Evolutionary conservation across 2,113 vertebrate genomes (phyloP).

Genomic region (Hypanus sabinus): DNA sequence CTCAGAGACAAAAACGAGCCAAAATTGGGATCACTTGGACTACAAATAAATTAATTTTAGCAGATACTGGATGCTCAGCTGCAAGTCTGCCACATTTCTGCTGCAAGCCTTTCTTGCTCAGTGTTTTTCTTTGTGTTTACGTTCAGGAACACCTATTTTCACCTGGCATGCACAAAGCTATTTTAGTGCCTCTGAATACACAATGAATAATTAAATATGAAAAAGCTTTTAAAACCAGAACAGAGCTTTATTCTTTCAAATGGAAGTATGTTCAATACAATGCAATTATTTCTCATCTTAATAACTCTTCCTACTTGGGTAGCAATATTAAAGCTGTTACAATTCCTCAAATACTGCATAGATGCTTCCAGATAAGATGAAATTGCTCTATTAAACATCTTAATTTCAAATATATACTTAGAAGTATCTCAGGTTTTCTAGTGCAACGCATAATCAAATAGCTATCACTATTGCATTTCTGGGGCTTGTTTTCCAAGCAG

Average conservation of each 20-base stretch:
- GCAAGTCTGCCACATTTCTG: neutral
- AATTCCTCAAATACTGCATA: neutral
- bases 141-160: neutral
- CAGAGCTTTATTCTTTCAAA: neutral
- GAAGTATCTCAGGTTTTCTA: no score
- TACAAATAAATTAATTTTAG: neutral
- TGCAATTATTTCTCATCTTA: neutral
- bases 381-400: neutral
- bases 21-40: neutral
- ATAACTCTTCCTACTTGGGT: neutral
- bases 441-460: no score
- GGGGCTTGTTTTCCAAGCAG: no score
- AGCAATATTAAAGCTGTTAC: neutral
- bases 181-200: conserved; percentile 1
- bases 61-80: neutral
- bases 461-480: no score
- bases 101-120: neutral
- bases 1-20: neutral
- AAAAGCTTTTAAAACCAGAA: neutral
- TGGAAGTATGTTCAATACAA: neutral
- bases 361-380: neutral
- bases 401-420: no score
- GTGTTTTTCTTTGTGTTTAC: neutral
- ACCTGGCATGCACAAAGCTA: neutral
- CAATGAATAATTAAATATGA: neutral